Percentiles rank a stretch among this genome's conserved stretches.
Conservation (phyloP, 2,888 invertebrate genomes). For the Hyles lineata region DNA sequence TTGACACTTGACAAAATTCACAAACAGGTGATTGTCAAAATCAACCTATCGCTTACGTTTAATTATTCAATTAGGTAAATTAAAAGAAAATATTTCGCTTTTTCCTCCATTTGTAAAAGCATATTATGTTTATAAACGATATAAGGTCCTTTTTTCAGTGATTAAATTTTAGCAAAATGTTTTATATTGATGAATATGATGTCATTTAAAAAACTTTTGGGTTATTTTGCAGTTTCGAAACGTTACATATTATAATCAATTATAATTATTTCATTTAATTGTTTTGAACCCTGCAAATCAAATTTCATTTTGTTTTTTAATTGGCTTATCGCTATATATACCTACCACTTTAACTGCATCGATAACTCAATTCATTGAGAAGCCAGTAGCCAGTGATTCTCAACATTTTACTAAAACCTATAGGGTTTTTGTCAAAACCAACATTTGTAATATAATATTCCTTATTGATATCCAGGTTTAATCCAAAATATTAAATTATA, state of each 20-base stretch:
- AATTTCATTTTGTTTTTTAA: too few relatives aligned
- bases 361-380: not conserved
- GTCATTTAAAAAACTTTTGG: not conserved
- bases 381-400: not conserved
- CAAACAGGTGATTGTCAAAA: slow-evolving; percentile 29
- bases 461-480: too few relatives aligned
- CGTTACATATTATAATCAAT: too few relatives aligned
- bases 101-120: not conserved
- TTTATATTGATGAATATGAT: not conserved
- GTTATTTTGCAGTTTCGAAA: too few relatives aligned
- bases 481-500: too few relatives aligned
- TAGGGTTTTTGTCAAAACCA: too few relatives aligned
- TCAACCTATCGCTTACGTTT: slow-evolving; percentile 3
- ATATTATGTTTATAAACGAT: not conserved
- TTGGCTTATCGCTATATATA: too few relatives aligned
- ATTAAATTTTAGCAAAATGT: too few relatives aligned
- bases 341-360: too few relatives aligned
- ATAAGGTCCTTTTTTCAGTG: not conserved
- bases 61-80: not conserved
- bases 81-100: not conserved
- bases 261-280: too few relatives aligned
- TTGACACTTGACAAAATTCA: slow-evolving; percentile 36
- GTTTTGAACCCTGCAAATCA: too few relatives aligned
- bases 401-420: not conserved
- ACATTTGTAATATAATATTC: too few relatives aligned